Conservation (phyloP, 2,888 invertebrate genomes). For the Caenorhabditis panamensis region DNA sequence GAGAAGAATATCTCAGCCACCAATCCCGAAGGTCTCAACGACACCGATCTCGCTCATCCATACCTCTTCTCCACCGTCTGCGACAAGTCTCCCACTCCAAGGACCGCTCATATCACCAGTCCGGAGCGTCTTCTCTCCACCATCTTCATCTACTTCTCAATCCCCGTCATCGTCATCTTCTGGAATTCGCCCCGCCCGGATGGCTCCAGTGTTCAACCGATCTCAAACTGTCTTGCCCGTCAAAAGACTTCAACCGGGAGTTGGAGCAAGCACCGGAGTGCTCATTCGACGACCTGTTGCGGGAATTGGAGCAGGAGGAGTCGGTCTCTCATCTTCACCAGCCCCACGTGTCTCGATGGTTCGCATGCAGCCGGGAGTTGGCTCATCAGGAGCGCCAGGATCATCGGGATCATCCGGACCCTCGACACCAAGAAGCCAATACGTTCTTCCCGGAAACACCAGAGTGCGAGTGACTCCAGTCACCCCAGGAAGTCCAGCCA, state of each 20-base stretch:
- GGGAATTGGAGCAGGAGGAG: slow-evolving; percentile 22
- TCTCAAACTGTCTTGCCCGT: slow-evolving; percentile 10
- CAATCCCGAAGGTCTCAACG: too few relatives aligned
- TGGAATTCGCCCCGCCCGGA: neutral
- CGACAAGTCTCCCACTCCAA: slow-evolving; percentile 19
- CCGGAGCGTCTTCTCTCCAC: neutral
- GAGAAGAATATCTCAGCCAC: slow-evolving; percentile 1
- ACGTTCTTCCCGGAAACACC: neutral
- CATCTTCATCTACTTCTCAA: neutral
- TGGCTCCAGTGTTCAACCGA: neutral
- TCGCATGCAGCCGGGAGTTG: too few relatives aligned
- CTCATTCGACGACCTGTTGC: neutral
- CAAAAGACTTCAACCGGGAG: slow-evolving; percentile 5
- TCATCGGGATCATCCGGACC: neutral
- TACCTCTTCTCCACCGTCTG: too few relatives aligned
- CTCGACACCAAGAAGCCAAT: neutral
- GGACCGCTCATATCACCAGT: slow-evolving; percentile 18
- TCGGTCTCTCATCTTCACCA: slow-evolving; percentile 1
- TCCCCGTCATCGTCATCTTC: slow-evolving; percentile 1
- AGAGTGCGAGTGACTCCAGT: neutral
- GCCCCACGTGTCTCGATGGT: neutral
- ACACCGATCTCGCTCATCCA: too few relatives aligned
- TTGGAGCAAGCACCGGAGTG: too few relatives aligned
- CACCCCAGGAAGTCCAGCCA: neutral
- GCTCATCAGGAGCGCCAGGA: too few relatives aligned